Base-by-base conservation (phyloP, 2,113 vertebrate genomes). In the Condylura cristata region DNA sequence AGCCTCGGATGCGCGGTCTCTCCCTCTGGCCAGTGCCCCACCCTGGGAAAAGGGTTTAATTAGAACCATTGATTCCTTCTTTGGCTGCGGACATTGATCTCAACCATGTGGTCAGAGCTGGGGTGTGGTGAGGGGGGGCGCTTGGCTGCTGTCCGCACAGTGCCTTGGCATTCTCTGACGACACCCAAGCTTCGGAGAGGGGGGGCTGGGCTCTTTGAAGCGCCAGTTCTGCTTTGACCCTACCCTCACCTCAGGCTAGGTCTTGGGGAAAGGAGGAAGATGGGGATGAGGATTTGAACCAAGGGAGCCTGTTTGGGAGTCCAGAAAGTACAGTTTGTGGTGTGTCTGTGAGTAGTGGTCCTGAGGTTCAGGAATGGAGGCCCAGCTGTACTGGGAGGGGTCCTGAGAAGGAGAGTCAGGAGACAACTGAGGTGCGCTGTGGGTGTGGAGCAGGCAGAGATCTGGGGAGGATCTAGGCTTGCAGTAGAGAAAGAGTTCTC, bases 41-140 rank as follows among this genome's bases (percentile, higher is more conserved):
- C 74, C 93, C 84, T 93, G 87, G 96, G 89, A 94, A 95, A 91
- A 92, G 60, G 86, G 96, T 96, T 96, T 96, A 96, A 96, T 97
- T 96, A 97, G 96, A 89, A 84, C 86, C 89, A 96, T 96, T 95
- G 96, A 97, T 97, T 94, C 83, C 51, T 71, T 76, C 92, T 97
- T 90, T 90, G 93, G 89, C 86, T 95, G 39, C 2, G 60, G 94
- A 66, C 93, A 96, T 95, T 8, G 82, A 96, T 95, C 63, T 86
- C 41, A 16, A 78, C 5, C 0, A 37, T 96, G 94, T 93, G 96
- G 94, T 96, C 80, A 90, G 94, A 90, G 83, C 60, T 81, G 74
- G 76, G 37, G 68, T 12, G 37, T 44, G 41, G 12, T 5, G 44
- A 70, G 41, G 80, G 13, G 5, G 81, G 53, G 88, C 93, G 86